Evolutionary conservation across 2,113 vertebrate genomes (phyloP).

Genomic region (Lipophrys pholis): DNA sequence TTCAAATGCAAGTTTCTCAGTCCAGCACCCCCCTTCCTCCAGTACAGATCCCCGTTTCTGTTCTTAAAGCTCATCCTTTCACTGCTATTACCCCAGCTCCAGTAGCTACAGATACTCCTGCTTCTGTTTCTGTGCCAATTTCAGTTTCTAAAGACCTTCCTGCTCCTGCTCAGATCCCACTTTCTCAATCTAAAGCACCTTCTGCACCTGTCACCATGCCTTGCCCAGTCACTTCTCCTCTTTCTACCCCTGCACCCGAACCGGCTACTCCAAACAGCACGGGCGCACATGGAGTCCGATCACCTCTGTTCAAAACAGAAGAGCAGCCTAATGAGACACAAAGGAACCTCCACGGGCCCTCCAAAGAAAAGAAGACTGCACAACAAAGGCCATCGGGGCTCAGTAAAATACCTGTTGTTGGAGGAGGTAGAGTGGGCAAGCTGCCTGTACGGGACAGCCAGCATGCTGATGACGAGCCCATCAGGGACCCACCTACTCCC

Average conservation of each 20-base stretch:
- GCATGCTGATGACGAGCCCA: constrained; percentile 85
- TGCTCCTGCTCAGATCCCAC: not conserved
- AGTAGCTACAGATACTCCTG: not conserved
- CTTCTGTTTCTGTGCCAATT: not conserved
- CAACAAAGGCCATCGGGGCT: constrained; percentile 73
- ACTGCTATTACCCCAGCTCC: constrained; percentile 1
- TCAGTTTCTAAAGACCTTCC: constrained; percentile 3
- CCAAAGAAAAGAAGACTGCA: constrained; percentile 88
- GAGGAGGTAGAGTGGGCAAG: constrained; percentile 75
- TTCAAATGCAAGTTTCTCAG: constrained; percentile 3
- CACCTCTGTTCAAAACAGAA: constrained; percentile 35
- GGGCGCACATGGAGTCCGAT: constrained; percentile 14
- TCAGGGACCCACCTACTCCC: constrained; percentile 87
- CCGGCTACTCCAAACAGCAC: constrained; percentile 30
- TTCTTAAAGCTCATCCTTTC: constrained; percentile 2
- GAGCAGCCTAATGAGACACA: constrained; percentile 47
- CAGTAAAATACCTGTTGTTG: constrained; percentile 83
- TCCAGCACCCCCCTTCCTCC: constrained; percentile 12
- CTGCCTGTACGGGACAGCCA: constrained; percentile 83
- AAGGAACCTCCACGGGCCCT: constrained; percentile 79
- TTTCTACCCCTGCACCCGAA: constrained; percentile 16
- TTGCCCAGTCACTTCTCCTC: constrained; percentile 29
- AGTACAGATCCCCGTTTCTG: not conserved
- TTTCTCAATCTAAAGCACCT: constrained; percentile 29
- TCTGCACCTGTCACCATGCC: not conserved